Evolutionary conservation across 2,113 vertebrate species (phyloP), one percentile per base, ranked within the genome.

Genomic region (Anseranas semipalmata): DNA sequence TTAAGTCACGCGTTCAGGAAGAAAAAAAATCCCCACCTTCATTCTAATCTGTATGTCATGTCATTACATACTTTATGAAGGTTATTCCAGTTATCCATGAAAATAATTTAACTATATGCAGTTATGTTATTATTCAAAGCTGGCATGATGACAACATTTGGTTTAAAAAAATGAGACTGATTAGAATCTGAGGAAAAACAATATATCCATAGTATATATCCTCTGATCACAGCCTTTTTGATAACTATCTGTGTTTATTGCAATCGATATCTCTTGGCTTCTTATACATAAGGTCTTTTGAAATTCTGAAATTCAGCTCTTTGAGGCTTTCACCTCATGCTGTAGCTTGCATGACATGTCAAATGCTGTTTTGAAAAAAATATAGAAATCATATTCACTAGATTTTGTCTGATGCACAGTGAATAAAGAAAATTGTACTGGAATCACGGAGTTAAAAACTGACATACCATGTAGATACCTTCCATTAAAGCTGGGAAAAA

Each of bases 1-100:
- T 95, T 93, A 39, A 95, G 37, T 90, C 70, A 65, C 11, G 30
- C 43, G 18, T 90, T 89, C 89, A 79, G 75, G 21, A 89, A 74
- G 58, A 59, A 70, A 71, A 24, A 20, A 5, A 13, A 8, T 59
- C 9, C 15, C 3, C 20, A 17, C 56, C 37, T 85, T 62, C 12
- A 12, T 81, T 90, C 16, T 63, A 63, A 55, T 55, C 63, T 15
- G 1, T 88, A 45, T 72, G 25, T 93, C 22, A 58, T 41, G 27
- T 12, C 87, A 33, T 39, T 55, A 59, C 22, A 39, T 80, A 10
- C 41, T 89, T 77, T 63, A 82, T 39, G 21, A 14, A 45, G 25
- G 32, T 63, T 89, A 39, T 89, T 93, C 16, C 37, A 79, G 15
- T 60, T 30, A 59, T 59, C 53, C 5, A 24, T 28, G 8, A 58